Conservation (phyloP, 1,140 invertebrate species). For the Drosophila pallidifrons region DNA sequence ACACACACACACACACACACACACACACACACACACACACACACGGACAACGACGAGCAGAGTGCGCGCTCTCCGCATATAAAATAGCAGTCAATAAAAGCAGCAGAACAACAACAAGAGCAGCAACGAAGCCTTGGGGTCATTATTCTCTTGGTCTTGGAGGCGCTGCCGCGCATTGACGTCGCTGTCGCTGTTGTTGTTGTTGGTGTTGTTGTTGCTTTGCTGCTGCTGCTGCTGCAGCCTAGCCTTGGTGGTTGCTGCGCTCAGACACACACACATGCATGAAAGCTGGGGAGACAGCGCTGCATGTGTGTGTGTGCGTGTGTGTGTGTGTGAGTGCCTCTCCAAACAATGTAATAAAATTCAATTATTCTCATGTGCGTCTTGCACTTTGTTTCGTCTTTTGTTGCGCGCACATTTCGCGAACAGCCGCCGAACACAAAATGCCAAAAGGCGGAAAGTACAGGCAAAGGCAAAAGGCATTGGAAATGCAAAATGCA, state of each 20-base stretch:
- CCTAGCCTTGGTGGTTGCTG: slow-evolving; percentile 79
- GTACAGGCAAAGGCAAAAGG: slow-evolving; percentile 68
- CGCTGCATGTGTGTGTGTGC: slow-evolving; percentile 37
- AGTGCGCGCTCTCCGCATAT: slow-evolving; percentile 56
- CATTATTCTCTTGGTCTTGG: slow-evolving; percentile 85
- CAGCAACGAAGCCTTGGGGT: slow-evolving; percentile 82
- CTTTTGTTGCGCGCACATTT: slow-evolving; percentile 74
- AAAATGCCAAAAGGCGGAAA: slow-evolving; percentile 79
- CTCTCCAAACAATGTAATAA: slow-evolving; percentile 85
- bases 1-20: slow-evolving; percentile 41
- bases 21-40: slow-evolving; percentile 44
- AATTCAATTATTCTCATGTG: slow-evolving; percentile 85
- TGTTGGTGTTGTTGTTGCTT: slow-evolving; percentile 12
- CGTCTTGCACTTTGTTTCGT: slow-evolving; percentile 85
- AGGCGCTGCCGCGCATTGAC: slow-evolving; percentile 60
- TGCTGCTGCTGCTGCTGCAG: slow-evolving; percentile 49
- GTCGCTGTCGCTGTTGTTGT: slow-evolving; percentile 55
- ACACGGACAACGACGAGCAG: slow-evolving; percentile 32
- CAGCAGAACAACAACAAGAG: slow-evolving; percentile 50
- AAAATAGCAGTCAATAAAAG: slow-evolving; percentile 80
- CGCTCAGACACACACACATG: slow-evolving; percentile 57
- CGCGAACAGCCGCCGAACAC: slow-evolving; percentile 66
- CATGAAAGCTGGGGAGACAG: slow-evolving; percentile 42
- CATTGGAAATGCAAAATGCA: slow-evolving; percentile 44
- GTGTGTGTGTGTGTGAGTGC: slow-evolving; percentile 52